Base-by-base conservation (phyloP, 2,888 invertebrate species). In the Stenotaenia linearis region DNA sequence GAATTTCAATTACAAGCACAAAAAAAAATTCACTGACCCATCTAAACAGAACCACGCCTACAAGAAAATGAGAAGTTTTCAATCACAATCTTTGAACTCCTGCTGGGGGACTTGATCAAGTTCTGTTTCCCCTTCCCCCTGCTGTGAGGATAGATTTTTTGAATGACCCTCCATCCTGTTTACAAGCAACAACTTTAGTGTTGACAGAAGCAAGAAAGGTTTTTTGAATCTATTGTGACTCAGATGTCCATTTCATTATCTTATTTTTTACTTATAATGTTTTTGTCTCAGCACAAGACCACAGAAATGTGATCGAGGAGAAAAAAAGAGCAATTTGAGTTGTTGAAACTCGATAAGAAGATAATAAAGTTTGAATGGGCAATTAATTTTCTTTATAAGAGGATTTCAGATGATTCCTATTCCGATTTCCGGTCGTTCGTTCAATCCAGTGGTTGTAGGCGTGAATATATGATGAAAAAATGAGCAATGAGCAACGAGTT, bases 21-120 rank as follows among this genome's bases (percentile, higher is more conserved):
- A 61, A 61, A 25, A 15, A 61, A 61, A 61, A 61, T 23, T 61
- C 28, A 25, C 9, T 61, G 61, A 61, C 23, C 61, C 61, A 25
- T 61, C 61, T 61, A 61, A 61, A 61, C 61, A 61, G 12, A 45
- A 25, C 61, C 61, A 61, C 61, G 61, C 61, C 61, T 61, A 23
- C 23, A 25, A 61, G 61, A 61, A 61, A 61, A 61, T 61, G 61
- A 23, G 61, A 61, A 61, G 25, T 61, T 61, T 61, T 45, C 45
- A 45, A 45, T 18, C 45, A 15, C 45, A 15, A 45, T 37, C 15
- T 37, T 9, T 37, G 15, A 7, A 56, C 56, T 56, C 61, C 23
- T 28, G 61, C 61, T 61, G 61, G 28, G 45, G 45, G 25, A 61
- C 61, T 25, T 61, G 25, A 61, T 61, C 61, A 61, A 25, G n/a